Evolutionary conservation across 1,140 invertebrate species (phyloP).

Genomic region (Eriosoma lanigerum): DNA sequence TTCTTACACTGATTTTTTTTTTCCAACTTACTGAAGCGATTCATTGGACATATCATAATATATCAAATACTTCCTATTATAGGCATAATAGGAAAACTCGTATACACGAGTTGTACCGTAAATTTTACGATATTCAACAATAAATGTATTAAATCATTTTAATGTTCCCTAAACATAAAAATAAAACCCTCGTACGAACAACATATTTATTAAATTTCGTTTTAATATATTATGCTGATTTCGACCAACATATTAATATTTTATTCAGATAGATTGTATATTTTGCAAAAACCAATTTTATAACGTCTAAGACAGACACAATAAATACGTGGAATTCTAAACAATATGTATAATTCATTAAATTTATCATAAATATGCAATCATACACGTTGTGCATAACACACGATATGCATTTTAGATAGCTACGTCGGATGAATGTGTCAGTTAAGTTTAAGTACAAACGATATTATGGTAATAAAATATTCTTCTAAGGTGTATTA

Average conservation of each 20-base stretch:
- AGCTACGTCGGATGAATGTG: too few species aligned
- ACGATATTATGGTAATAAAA: too few species aligned
- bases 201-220: background rate
- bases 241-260: background rate
- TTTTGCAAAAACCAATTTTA: too few species aligned
- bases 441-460: too few species aligned
- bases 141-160: slow-evolving; percentile 24
- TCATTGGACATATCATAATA: too few species aligned
- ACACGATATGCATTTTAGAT: too few species aligned
- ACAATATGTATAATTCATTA: too few species aligned
- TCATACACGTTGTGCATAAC: too few species aligned
- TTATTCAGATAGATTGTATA: background rate
- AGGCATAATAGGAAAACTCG: background rate
- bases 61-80: too few species aligned
- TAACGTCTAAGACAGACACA: background rate
- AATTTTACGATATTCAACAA: background rate
- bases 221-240: slow-evolving; percentile 6
- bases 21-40: background rate
- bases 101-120: background rate
- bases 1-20: background rate
- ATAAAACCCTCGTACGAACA: background rate
- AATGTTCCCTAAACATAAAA: background rate
- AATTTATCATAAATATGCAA: too few species aligned
- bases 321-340: too few species aligned
- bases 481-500: too few species aligned